phyloP scores from a whole-genome alignment of 2,113 vertebrate species.

The Eonycteris spelaea region DNA sequence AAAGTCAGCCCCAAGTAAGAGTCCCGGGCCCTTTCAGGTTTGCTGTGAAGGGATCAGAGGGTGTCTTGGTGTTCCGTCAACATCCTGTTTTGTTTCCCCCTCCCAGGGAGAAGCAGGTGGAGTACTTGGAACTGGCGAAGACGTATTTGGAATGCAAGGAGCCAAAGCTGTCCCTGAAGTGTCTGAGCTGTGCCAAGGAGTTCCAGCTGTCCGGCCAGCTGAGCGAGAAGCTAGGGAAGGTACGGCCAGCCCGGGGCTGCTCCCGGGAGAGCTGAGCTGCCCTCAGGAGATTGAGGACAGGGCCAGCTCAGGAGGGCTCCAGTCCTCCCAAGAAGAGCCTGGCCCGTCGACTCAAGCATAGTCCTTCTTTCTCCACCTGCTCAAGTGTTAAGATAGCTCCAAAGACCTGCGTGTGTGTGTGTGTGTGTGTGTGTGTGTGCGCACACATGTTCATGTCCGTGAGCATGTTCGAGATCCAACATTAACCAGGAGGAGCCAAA shows the following conservation, averaged over 20 bases:
- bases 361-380: not conserved
- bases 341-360: not conserved
- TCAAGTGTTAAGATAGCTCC: not conserved
- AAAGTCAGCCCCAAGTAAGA: constrained; percentile 83
- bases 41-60: not conserved
- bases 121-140: constrained; percentile 85
- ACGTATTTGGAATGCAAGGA: constrained; percentile 86
- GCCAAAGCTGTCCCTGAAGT: constrained; percentile 85
- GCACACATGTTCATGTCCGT: not conserved
- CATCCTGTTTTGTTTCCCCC: constrained; percentile 12
- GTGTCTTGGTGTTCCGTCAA: not conserved
- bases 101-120: constrained; percentile 84
- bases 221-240: constrained; percentile 85
- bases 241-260: not conserved
- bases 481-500: not conserved
- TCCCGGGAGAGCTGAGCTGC: not conserved
- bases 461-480: not conserved
- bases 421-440: not conserved
- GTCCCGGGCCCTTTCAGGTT: not conserved
- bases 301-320: not conserved
- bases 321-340: not conserved
- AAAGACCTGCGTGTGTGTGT: not conserved
- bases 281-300: not conserved
- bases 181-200: constrained; percentile 84
- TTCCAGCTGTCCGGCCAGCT: constrained; percentile 84